Evolutionary conservation across 2,888 invertebrate genomes (phyloP), one percentile per base, ranked within the genome.

Genomic region (Rhynchonema sp.): DNA sequence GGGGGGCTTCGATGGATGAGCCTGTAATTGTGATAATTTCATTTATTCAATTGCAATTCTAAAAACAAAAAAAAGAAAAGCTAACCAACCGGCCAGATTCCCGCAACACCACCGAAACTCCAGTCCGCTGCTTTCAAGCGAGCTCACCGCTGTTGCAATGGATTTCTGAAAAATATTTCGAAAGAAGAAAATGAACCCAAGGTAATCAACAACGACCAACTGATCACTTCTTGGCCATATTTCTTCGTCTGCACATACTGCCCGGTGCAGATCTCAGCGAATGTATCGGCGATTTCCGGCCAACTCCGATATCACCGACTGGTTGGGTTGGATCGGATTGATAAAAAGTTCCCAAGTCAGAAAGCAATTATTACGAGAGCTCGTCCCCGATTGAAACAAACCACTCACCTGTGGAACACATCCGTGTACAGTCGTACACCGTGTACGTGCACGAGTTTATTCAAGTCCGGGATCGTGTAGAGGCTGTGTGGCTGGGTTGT

Each of bases 381-480:
- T 20, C 13, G 9, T 20, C 13, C 20, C 20, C n/a, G n/a, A n/a
- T n/a, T n/a, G n/a, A 20, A 38, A 9, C 9, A 38, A 38, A 38
- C 20, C 20, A 9, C 23, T 6, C 1, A 57, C 60, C 38, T 30
- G 23, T 46, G 46, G 60, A 68, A 70, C 58, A 72, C 68, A 61
- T 74, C 73, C 63, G 67, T 69, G 59, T 65, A 69, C 29, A 73
- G 57, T 56, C 67, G 67, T 3, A 73, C 65, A 6, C 71, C 72
- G 60, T 67, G 67, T 46, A 76, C 58, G 58, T 67, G 68, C 46
- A 76, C 61, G 64, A 74, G 72, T 65, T 76, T 76, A 61, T 65
- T 68, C 56, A 71, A 59, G 60, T 68, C 68, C 22, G 68, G 65
- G 26, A 66, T 65, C n/a, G 63, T 56, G 30, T 64, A 65, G 9